These are phyloP conservation scores for Epinotia nisella DNA, from an alignment of 2,888 invertebrate species.

Conservation along the genomic window DNA sequence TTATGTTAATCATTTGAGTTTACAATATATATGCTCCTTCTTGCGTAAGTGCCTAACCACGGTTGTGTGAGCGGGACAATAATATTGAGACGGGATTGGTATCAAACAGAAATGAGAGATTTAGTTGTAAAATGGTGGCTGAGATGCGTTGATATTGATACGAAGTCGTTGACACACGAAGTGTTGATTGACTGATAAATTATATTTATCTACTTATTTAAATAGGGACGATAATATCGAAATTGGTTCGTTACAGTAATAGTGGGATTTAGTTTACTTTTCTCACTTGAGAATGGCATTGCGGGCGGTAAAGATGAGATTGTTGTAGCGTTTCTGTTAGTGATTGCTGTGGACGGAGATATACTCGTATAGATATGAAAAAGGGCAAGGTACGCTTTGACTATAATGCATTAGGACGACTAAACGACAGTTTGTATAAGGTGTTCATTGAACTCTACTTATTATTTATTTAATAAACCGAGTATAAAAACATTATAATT, in stretches of 20 bases:
- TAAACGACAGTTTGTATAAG: no score
- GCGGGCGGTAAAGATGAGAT: background rate
- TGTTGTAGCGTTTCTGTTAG: background rate
- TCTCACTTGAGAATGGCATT: conserved; percentile 11
- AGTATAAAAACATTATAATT: no score
- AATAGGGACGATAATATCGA: conserved; percentile 36
- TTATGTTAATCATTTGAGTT: background rate
- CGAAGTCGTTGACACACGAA: conserved; percentile 33
- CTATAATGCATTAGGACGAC: no score
- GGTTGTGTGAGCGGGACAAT: background rate
- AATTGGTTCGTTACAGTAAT: conserved; percentile 13
- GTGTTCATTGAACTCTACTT: no score
- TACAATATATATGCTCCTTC: background rate
- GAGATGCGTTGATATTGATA: conserved; percentile 37
- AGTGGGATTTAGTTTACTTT: background rate
- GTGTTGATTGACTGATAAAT: conserved; percentile 41
- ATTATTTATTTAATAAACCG: no score
- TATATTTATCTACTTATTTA: conserved; percentile 30
- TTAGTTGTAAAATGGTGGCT: background rate
- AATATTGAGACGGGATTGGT: background rate
- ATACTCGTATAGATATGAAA: background rate
- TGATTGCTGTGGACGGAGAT: conserved; percentile 4
- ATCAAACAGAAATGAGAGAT: background rate
- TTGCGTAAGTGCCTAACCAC: background rate
- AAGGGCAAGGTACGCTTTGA: no score